Evolutionary conservation across 2,888 invertebrate species (phyloP).

Genomic region (Coecobrya sp.): DNA sequence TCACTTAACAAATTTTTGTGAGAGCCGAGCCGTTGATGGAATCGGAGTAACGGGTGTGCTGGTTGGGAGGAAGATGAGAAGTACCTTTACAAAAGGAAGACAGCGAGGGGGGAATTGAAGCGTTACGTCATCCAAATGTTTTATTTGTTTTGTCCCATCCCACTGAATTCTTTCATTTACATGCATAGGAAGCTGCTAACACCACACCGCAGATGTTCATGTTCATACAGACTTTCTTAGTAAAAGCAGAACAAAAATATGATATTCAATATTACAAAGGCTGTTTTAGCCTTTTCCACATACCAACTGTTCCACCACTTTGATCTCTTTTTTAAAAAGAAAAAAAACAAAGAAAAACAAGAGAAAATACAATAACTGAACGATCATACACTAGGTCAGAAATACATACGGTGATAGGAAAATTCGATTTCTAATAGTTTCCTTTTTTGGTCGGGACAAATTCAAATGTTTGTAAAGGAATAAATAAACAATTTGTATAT

Average conservation of each 20-base stretch:
- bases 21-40: not conserved
- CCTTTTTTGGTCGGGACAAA: not conserved
- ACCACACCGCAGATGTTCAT: not conserved
- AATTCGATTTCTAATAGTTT: not conserved
- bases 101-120: not conserved
- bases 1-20: not conserved
- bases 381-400: not conserved
- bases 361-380: not conserved
- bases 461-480: not conserved
- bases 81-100: not conserved
- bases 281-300: not conserved
- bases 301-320: not conserved
- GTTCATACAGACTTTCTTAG: not conserved
- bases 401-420: not conserved
- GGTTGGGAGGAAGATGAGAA: too few relatives aligned
- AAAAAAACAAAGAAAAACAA: not conserved
- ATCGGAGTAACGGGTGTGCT: too few relatives aligned
- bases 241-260: not conserved
- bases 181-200: not conserved
- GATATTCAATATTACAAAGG: not conserved
- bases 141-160: constrained; percentile 3
- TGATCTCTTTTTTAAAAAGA: not conserved
- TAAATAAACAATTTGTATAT: not conserved
- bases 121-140: not conserved
- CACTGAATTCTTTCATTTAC: not conserved